Conservation (phyloP, 2,113 vertebrate species). For the Microtus oregoni region DNA sequence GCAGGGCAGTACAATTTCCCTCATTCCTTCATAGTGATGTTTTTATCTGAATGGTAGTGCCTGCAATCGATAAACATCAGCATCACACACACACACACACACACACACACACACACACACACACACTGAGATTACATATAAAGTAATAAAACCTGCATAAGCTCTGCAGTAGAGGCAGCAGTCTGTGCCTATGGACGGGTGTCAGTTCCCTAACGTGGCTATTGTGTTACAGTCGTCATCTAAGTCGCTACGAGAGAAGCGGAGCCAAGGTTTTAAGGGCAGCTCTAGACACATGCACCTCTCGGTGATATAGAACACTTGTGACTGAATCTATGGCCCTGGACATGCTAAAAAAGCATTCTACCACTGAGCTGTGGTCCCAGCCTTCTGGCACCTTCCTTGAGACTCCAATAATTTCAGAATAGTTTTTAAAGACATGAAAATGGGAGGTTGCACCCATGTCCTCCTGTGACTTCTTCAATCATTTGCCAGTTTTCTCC, state of each 20-base stretch:
- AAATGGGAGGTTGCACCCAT: neutral
- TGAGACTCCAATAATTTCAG: neutral
- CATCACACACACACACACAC: neutral
- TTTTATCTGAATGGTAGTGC: neutral
- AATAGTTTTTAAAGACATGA: neutral
- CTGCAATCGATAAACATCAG: neutral
- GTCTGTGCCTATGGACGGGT: too few species aligned
- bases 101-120: neutral
- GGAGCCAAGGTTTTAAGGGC: neutral
- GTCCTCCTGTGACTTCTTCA: neutral
- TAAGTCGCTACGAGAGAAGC: neutral
- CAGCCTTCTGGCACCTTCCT: neutral
- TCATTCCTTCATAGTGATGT: neutral
- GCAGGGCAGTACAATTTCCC: neutral
- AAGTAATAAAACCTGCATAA: neutral
- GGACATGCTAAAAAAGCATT: neutral
- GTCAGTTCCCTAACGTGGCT: neutral
- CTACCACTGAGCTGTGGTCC: neutral
- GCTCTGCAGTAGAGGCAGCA: neutral
- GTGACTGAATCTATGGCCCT: neutral
- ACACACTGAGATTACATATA: neutral
- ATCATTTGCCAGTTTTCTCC: neutral
- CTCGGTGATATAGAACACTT: neutral
- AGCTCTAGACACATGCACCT: neutral
- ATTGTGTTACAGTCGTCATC: neutral